These are phyloP conservation scores for Danio aesculapii DNA, from an alignment of 2,797 vertebrate species.

Conservation along the genomic window DNA sequence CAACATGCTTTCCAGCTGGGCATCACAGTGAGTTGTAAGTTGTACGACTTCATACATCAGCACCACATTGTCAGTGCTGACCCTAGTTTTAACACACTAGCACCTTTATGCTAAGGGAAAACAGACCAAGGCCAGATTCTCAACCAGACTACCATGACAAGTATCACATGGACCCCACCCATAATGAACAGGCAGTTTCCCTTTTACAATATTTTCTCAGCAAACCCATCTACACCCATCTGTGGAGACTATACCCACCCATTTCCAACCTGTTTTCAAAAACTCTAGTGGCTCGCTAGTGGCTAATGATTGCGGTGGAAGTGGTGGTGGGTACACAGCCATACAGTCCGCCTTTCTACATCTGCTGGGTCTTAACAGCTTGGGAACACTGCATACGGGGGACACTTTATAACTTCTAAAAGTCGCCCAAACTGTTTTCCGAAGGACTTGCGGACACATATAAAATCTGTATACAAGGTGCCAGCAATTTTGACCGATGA, in stretches of 20 bases:
- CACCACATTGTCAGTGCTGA: conserved; percentile 28
- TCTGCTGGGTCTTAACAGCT: conserved; percentile 59
- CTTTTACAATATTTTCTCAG: conserved; percentile 54
- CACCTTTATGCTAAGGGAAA: conserved; percentile 41
- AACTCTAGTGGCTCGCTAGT: conserved; percentile 15
- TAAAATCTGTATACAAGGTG: conserved; percentile 64
- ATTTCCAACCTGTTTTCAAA: conserved; percentile 28
- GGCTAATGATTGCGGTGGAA: conserved; percentile 35
- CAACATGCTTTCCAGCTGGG: conserved; percentile 23
- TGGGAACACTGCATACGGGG: conserved; percentile 47
- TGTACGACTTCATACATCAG: conserved; percentile 27
- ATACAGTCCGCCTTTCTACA: conserved; percentile 42
- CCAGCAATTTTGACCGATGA: conserved; percentile 56
- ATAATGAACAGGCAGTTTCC: conserved; percentile 48
- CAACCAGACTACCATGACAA: conserved; percentile 45
- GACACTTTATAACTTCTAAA: conserved; percentile 55
- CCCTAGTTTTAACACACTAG: conserved; percentile 36
- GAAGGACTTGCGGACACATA: conserved; percentile 54
- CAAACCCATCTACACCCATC: conserved; percentile 42
- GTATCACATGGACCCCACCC: conserved; percentile 44
- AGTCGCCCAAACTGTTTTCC: conserved; percentile 47
- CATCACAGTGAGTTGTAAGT: conserved; percentile 10
- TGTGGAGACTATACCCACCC: conserved; percentile 24
- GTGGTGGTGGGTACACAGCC: conserved; percentile 10
- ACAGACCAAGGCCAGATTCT: conserved; percentile 34